Evolutionary conservation across 2,113 vertebrate species (phyloP).

Genomic region (Lepus europaeus): DNA sequence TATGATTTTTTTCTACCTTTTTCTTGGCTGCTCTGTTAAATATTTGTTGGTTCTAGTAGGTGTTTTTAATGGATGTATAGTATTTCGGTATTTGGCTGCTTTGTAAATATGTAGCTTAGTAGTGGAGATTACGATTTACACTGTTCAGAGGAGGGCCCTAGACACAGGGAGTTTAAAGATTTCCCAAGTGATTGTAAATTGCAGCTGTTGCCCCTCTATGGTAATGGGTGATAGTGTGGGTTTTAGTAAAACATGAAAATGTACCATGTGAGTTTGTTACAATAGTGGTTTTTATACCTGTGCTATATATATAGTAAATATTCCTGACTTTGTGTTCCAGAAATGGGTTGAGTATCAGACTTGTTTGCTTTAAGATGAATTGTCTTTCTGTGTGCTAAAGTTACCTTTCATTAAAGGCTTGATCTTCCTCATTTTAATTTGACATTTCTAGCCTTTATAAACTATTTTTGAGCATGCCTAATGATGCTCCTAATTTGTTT

Average conservation of each 20-base stretch:
- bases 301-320: not conserved
- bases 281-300: not conserved
- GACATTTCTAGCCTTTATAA: slow-evolving; percentile 18
- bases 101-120: slow-evolving; percentile 35
- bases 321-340: slow-evolving; percentile 8
- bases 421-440: slow-evolving; percentile 28
- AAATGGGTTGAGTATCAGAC: slow-evolving; percentile 16
- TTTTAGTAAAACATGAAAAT: slow-evolving; percentile 49
- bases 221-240: not conserved
- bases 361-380: not conserved
- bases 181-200: slow-evolving; percentile 11
- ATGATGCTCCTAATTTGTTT: not conserved
- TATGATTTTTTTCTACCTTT: not conserved
- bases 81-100: not conserved
- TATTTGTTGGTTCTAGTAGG: not conserved
- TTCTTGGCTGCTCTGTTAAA: not conserved
- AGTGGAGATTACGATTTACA: slow-evolving; percentile 28
- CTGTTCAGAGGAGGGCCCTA: not conserved
- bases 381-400: not conserved
- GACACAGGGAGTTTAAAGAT: not conserved
- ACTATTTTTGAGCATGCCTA: not conserved
- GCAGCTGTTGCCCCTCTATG: not conserved
- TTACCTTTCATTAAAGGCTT: slow-evolving; percentile 3
- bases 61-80: slow-evolving; percentile 34
- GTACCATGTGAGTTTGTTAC: not conserved